phyloP scores from a whole-genome alignment of 2,797 vertebrate species.

The Astyanax mexicanus region DNA sequence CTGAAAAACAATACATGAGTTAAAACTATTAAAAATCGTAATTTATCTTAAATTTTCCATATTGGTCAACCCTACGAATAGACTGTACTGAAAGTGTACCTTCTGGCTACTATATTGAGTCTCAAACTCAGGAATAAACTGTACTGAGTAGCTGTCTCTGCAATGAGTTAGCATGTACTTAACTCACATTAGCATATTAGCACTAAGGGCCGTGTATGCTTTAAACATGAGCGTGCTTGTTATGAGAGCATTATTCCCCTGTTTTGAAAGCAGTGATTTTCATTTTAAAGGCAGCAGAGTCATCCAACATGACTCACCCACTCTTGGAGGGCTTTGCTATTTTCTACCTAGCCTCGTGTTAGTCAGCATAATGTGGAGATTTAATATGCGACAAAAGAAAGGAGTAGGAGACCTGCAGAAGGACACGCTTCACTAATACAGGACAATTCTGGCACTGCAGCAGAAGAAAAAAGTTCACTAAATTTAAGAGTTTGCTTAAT shows the following conservation, averaged over 20 bases:
- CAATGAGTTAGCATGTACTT: background rate
- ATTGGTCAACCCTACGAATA: too few species aligned
- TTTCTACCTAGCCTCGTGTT: background rate
- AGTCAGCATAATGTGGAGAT: slow-evolving; percentile 11
- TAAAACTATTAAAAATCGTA: too few species aligned
- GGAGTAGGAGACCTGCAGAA: background rate
- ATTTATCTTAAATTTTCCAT: too few species aligned
- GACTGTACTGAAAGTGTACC: too few species aligned
- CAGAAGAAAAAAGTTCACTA: background rate
- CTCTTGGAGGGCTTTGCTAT: slow-evolving; percentile 1
- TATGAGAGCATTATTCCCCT: background rate
- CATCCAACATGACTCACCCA: slow-evolving; percentile 33
- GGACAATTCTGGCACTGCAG: slow-evolving; percentile 3
- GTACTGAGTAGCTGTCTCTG: background rate
- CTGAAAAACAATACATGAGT: too few species aligned
- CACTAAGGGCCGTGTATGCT: background rate
- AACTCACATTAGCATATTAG: background rate
- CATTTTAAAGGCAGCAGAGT: slow-evolving; percentile 1
- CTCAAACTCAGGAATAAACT: too few species aligned
- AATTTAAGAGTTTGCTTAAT: slow-evolving; percentile 29
- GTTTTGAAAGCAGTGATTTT: background rate
- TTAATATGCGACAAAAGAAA: slow-evolving; percentile 5
- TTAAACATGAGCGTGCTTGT: background rate
- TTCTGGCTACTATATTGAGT: background rate
- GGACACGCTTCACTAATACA: background rate